Conservation (phyloP, 1,140 invertebrate species). For the Drosophila aff. region DNA sequence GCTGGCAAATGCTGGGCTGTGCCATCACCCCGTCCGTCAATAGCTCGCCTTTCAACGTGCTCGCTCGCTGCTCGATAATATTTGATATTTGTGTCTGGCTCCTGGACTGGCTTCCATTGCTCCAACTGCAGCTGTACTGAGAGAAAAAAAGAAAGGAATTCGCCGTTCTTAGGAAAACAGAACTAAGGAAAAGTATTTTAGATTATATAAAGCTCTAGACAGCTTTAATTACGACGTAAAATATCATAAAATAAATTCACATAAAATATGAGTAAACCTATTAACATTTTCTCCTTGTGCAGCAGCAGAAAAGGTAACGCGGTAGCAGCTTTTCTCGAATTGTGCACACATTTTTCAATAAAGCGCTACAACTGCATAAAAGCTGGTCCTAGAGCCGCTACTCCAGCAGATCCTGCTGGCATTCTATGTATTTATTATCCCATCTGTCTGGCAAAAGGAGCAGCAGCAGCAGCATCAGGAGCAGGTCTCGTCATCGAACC, state of each 20-base stretch:
- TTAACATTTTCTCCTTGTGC: neutral
- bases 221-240: too few species aligned
- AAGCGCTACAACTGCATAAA: conserved; percentile 66
- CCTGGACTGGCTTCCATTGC: conserved; percentile 4
- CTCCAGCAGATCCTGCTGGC: conserved; percentile 14
- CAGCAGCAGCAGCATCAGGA: conserved; percentile 20
- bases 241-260: neutral
- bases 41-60: conserved; percentile 51
- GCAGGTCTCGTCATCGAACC: conserved; percentile 60
- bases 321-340: conserved; percentile 64
- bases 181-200: neutral
- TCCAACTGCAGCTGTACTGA: conserved; percentile 23
- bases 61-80: conserved; percentile 65
- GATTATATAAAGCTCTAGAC: too few species aligned
- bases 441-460: conserved; percentile 37
- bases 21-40: conserved; percentile 65
- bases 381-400: conserved; percentile 14
- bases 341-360: conserved; percentile 78
- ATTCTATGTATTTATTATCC: conserved; percentile 69
- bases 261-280: neutral
- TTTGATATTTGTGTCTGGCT: conserved; percentile 69
- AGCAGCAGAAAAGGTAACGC: conserved; percentile 34
- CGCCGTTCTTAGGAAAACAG: neutral
- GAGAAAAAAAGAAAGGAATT: neutral
- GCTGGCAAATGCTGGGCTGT: conserved; percentile 58